Percentiles rank a stretch among this genome's conserved stretches.
phyloP scores from a whole-genome alignment of 2,888 invertebrate species.

The Drosophila meridiana region DNA sequence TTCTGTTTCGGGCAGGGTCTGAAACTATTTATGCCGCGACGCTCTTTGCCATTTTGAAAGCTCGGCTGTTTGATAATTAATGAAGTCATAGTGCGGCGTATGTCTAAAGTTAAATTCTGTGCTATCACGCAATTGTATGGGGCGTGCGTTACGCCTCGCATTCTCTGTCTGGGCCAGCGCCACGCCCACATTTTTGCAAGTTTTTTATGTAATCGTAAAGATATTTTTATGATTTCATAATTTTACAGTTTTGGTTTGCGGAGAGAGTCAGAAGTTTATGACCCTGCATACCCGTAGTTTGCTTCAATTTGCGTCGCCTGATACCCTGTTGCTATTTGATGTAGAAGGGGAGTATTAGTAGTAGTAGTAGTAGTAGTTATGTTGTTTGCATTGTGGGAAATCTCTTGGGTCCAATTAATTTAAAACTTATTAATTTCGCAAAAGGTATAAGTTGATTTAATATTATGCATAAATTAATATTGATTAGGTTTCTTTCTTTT shows the following conservation, averaged over 20 bases:
- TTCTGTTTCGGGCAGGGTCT: slow-evolving; percentile 25
- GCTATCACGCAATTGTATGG: slow-evolving; percentile 73
- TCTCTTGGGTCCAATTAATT: too few species aligned
- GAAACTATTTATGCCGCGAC: slow-evolving; percentile 53
- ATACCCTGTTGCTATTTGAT: slow-evolving; percentile 16
- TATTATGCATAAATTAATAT: too few species aligned
- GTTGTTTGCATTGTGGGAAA: too few species aligned
- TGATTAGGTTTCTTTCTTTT: too few species aligned
- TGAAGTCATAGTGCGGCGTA: slow-evolving; percentile 74
- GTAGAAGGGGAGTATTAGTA: neutral
- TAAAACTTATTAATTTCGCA: too few species aligned
- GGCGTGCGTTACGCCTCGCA: slow-evolving; percentile 9
- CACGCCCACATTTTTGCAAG: slow-evolving; percentile 67
- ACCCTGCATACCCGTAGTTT: slow-evolving; percentile 30
- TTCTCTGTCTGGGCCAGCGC: slow-evolving; percentile 34
- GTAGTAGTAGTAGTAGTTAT: too few species aligned
- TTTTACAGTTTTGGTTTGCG: slow-evolving; percentile 72
- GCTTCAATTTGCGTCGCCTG: slow-evolving; percentile 50
- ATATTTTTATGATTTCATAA: slow-evolving; percentile 82
- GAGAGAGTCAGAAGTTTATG: slow-evolving; percentile 62
- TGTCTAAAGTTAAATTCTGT: slow-evolving; percentile 76
- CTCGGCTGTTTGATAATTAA: slow-evolving; percentile 76
- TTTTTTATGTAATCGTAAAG: slow-evolving; percentile 79
- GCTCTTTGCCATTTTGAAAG: slow-evolving; percentile 64
- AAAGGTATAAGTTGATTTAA: too few species aligned